Base-by-base conservation (phyloP, 2,113 vertebrate species). In the Hepsetus odoe region DNA sequence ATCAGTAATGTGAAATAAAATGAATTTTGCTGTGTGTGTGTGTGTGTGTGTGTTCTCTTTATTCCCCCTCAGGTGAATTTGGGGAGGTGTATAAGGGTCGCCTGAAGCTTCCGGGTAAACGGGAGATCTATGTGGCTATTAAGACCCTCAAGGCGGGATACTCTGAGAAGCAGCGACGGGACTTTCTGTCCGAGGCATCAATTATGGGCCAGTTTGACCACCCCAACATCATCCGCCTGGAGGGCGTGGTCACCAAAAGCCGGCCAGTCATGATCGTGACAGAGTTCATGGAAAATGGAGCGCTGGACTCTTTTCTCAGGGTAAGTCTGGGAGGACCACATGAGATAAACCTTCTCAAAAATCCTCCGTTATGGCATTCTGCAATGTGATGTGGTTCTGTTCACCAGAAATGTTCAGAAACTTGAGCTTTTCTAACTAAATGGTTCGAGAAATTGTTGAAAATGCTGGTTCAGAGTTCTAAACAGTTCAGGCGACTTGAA, bases 141-240 rank as follows among this genome's bases (percentile, higher is more conserved):
- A 99, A 99, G 88, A 99, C 98, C 0, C 91, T 99, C 71, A 99
- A 99, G 81, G 96, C 96, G 0, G 98, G 96, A 20, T 99, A 99
- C 81, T 96, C 97, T 0, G 98, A 99, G 75, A 98, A 98, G 87
- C 98, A 99, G 87, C 94, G 98, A 0, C 89, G 97, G 77, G 98
- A 99, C 87, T 99, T 99, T 85, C 92, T 99, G 88, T 96, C 97
- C 0, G 98, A 99, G 86, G 98, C 98, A 0, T 98, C 96, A 80
- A 99, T 99, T 89, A 99, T 99, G 98, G 98, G 96, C 2, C 98
- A 99, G 90, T 99, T 99, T 0, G 98, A 99, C 87, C 97, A 99
- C 82, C 98, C 98, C 32, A 99, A 99, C 85, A 97, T 99, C 76
- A 99, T 99, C 35, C 95, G 96, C 1, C 90, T 99, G 33, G 98